Evolutionary conservation across 2,113 vertebrate species (phyloP).

Genomic region (Piliocolobus tephrosceles): DNA sequence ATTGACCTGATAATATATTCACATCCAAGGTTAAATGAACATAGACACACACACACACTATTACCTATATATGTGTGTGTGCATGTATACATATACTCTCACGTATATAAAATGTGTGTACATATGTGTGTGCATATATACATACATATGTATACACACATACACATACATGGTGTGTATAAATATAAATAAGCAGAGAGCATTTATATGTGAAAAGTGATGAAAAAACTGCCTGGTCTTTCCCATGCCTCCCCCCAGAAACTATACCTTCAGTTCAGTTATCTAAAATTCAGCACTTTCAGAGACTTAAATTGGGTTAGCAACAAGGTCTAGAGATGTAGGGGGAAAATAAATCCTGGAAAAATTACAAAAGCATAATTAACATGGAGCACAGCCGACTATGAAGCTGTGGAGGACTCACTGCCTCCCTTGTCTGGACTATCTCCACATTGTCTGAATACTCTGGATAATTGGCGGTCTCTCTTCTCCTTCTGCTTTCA

Average conservation of each 20-base stretch:
- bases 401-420: neutral
- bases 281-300: conserved; percentile 14
- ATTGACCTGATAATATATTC: conserved; percentile 28
- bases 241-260: neutral
- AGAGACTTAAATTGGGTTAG: neutral
- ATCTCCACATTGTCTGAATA: neutral
- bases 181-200: neutral
- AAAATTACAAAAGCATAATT: conserved; percentile 12
- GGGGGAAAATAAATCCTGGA: neutral
- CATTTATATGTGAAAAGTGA: neutral
- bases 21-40: conserved; percentile 38
- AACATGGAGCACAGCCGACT: neutral
- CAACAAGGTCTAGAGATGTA: neutral
- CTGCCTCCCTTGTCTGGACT: neutral
- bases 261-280: neutral
- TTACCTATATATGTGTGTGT: neutral
- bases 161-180: neutral
- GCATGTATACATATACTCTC: neutral
- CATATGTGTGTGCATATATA: neutral
- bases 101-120: neutral
- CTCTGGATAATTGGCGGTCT: neutral
- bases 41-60: neutral
- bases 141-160: too few species aligned
- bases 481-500: neutral
- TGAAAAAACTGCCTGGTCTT: neutral